phyloP scores from a whole-genome alignment of 2,888 invertebrate species.

The Hyposoter dolosus region DNA sequence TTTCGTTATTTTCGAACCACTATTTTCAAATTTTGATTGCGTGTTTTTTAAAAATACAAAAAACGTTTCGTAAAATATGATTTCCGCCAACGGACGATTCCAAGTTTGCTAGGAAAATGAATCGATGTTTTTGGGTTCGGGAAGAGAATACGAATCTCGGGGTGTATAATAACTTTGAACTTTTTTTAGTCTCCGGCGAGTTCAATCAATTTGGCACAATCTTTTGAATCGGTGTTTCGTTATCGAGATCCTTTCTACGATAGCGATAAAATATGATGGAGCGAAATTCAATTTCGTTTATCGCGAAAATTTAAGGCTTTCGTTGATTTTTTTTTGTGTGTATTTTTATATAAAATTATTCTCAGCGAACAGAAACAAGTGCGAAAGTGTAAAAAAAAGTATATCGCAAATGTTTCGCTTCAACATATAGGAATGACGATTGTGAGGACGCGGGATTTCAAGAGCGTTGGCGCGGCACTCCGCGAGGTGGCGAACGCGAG shows the following conservation, averaged over 20 bases:
- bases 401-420: neutral
- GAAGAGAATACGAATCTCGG: neutral
- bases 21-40: conserved; percentile 2
- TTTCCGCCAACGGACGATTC: neutral
- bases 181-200: neutral
- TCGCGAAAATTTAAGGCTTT: neutral
- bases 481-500: neutral
- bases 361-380: neutral
- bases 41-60: conserved; percentile 3
- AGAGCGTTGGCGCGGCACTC: neutral
- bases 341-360: neutral
- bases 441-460: neutral
- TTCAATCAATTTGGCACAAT: conserved; percentile 18
- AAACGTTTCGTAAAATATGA: neutral
- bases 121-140: neutral
- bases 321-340: neutral
- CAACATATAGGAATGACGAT: neutral
- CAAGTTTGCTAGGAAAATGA: neutral
- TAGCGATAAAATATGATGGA: conserved; percentile 15
- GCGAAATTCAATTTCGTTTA: conserved; percentile 34
- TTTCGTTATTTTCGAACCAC: neutral
- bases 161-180: neutral
- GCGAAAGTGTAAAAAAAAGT: neutral
- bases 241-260: conserved; percentile 4
- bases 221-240: conserved; percentile 9